phyloP scores from a whole-genome alignment of 2,888 invertebrate species.

The Troglohyphantes excavatus region DNA sequence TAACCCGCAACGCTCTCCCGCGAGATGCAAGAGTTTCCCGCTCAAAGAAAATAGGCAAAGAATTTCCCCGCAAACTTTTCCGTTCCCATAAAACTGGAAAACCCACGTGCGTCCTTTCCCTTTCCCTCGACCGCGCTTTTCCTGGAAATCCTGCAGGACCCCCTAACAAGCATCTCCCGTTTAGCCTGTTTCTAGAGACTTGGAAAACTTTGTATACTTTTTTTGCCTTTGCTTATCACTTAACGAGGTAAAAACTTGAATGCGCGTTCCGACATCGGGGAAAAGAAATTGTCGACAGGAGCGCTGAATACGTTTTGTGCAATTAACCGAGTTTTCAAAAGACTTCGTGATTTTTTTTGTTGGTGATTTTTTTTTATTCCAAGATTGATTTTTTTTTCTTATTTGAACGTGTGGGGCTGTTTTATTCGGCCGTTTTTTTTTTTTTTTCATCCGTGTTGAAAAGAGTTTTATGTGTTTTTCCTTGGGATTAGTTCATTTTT shows the following conservation, averaged over 20 bases:
- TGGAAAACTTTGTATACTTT: constrained; percentile 28
- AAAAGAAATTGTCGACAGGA: constrained; percentile 11
- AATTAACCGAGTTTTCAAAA: constrained; percentile 65
- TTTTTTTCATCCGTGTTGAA: background rate
- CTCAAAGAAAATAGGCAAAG: constrained; percentile 56
- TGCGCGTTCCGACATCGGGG: background rate
- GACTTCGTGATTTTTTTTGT: constrained; percentile 39
- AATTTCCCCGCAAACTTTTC: constrained; percentile 69
- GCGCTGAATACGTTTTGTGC: constrained; percentile 46
- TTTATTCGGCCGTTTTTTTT: background rate
- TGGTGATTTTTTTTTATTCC: background rate
- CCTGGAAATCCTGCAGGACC: background rate
- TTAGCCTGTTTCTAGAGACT: constrained; percentile 28
- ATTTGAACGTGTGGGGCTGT: background rate
- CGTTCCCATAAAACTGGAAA: background rate
- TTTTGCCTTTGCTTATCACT: background rate
- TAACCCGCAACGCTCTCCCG: constrained; percentile 32
- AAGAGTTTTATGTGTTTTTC: background rate
- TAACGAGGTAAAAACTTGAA: constrained; percentile 74
- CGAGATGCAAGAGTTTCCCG: constrained; percentile 24
- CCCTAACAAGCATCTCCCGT: background rate
- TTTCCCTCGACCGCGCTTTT: constrained; percentile 1
- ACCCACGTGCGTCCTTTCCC: background rate
- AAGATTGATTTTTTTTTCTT: background rate
- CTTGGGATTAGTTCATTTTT: background rate